These are phyloP conservation scores for Columba janthina DNA, from an alignment of 2,113 vertebrate genomes.

Conservation along the genomic window DNA sequence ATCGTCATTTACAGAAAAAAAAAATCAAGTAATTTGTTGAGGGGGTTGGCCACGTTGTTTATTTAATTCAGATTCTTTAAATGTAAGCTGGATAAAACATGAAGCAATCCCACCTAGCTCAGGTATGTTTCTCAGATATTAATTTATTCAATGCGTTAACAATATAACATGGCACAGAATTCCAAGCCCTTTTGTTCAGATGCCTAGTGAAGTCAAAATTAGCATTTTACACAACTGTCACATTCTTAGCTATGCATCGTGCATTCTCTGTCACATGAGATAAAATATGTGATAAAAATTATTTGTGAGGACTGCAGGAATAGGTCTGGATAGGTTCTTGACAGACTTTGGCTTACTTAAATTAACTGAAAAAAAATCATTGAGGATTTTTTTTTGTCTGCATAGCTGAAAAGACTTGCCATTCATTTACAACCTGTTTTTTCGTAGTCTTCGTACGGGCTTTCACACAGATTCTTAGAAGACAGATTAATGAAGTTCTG, in stretches of 20 bases:
- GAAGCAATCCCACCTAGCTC: background rate
- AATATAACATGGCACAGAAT: background rate
- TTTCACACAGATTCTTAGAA: background rate
- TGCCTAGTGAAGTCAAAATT: background rate
- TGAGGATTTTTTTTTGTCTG: background rate
- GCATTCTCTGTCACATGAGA: background rate
- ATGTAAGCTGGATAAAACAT: background rate
- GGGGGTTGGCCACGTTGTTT: background rate
- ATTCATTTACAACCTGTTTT: background rate
- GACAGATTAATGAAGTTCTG: background rate
- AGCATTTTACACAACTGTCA: background rate
- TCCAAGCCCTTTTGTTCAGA: background rate
- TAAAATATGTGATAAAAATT: background rate
- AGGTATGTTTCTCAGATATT: background rate
- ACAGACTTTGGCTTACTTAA: background rate
- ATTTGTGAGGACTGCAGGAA: background rate
- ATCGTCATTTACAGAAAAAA: background rate
- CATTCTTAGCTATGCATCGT: background rate
- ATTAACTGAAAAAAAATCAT: background rate
- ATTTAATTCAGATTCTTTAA: background rate
- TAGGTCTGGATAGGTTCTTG: background rate
- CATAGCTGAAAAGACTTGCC: background rate
- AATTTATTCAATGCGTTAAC: background rate
- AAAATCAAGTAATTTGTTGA: background rate
- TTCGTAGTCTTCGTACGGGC: background rate